These are phyloP conservation scores for Thaumatotibia leucotreta DNA, from an alignment of 1,140 invertebrate species.

Conservation along the genomic window DNA sequence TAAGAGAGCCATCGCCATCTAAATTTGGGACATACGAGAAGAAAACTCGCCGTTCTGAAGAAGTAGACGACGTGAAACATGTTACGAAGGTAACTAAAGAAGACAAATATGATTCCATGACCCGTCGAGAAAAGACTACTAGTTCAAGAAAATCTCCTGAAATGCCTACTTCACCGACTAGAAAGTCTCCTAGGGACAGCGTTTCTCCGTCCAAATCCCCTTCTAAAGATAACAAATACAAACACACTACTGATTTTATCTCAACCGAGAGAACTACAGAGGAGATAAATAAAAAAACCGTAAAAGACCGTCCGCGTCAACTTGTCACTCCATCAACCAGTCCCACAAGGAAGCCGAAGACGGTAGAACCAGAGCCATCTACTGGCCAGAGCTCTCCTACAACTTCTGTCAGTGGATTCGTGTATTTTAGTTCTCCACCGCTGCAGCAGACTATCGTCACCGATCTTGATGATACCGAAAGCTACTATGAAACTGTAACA, in stretches of 20 bases:
- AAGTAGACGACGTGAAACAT: slow-evolving; percentile 8
- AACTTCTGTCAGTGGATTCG: slow-evolving; percentile 72
- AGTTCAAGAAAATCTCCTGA: slow-evolving; percentile 21
- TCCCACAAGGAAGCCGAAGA: slow-evolving; percentile 60
- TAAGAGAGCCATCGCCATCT: slow-evolving; percentile 27
- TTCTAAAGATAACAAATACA: slow-evolving; percentile 36
- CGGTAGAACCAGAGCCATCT: slow-evolving; percentile 46
- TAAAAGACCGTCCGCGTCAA: slow-evolving; percentile 46
- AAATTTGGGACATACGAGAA: slow-evolving; percentile 41
- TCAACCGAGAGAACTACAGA: slow-evolving; percentile 41
- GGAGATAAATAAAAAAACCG: slow-evolving; percentile 40
- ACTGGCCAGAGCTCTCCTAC: slow-evolving; percentile 72
- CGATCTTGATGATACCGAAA: slow-evolving; percentile 55
- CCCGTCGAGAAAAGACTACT: slow-evolving; percentile 19
- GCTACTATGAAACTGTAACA: slow-evolving; percentile 23
- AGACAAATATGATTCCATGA: slow-evolving; percentile 22
- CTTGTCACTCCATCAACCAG: slow-evolving; percentile 65
- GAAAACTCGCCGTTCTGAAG: slow-evolving; percentile 19
- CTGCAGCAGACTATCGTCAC: slow-evolving; percentile 50
- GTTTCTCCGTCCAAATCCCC: slow-evolving; percentile 38
- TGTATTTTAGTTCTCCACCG: slow-evolving; percentile 58
- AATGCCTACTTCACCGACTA: slow-evolving; percentile 24
- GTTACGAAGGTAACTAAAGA: slow-evolving; percentile 14
- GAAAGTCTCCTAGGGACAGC: slow-evolving; percentile 31
- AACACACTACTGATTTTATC: slow-evolving; percentile 43